Base-by-base conservation (phyloP, 2,113 vertebrate genomes). In the Sphaerodactylus townsendi region DNA sequence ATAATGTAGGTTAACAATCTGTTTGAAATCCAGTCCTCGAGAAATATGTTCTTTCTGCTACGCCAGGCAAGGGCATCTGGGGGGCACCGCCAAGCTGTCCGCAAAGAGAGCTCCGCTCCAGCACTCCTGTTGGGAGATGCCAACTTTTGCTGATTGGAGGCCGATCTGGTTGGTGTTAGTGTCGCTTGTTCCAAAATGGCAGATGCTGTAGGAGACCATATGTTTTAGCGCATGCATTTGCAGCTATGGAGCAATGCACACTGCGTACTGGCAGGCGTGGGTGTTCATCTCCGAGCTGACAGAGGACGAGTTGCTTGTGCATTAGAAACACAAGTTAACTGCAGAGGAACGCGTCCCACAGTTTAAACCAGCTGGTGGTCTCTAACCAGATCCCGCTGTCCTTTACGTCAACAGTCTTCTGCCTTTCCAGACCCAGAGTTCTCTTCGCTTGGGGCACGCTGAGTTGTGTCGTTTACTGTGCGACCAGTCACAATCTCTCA, bases 21-120 rank as follows among this genome's bases (percentile, higher is more conserved):
- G 83, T 81, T 74, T 85, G 30, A 79, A 81, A 85, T 70, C 19
- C 80, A 23, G 15, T 64, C 79, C 59, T 21, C 13, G 23, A 33
- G 25, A 48, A 81, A 48, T 64, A 79, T 62, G 66, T 85, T 70
- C 78, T 74, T 65, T 41, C 66, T 35, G 5, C 48, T 62, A 13
- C 62, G 66, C 41, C 56, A 4, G 35, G 73, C 73, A 85, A 85
- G 83, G 76, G 83, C 76, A 79, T 72, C 83, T 72, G 83, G 53
- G 62, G 83, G 68, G 76, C 76, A 64, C 77, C 28, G 25, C 68
- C 25, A 2, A 17, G 0, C 7, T 86, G 79, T 46, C 79, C 68
- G 9, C 53, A 46, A 50, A 15, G 23, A 53, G 33, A 23, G 37
- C 53, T 65, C 48, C 71, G 53, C 68, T 77, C 50, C 50, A 19